These are phyloP conservation scores for Eretmocerus hayati DNA, from an alignment of 2,888 invertebrate species.

Conservation along the genomic window DNA sequence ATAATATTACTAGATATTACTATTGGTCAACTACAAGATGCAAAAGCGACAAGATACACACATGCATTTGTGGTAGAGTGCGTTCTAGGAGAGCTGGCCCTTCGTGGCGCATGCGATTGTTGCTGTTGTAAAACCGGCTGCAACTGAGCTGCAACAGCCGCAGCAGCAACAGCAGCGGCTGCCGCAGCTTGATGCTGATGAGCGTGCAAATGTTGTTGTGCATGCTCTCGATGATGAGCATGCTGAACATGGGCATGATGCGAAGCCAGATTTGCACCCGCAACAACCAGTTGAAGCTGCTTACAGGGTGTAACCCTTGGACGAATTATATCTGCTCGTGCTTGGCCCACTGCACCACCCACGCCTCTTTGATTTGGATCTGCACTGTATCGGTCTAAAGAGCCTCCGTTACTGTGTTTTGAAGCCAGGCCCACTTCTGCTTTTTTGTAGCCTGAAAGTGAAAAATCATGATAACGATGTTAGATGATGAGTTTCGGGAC, in stretches of 20 bases:
- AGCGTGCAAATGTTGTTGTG: not conserved
- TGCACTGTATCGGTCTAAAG: slow-evolving; percentile 65
- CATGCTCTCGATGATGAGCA: not conserved
- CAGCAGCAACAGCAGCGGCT: not conserved
- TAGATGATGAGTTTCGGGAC: too few relatives aligned
- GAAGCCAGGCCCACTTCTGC: slow-evolving; percentile 40
- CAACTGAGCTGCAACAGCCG: not conserved
- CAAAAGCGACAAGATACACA: slow-evolving; percentile 30
- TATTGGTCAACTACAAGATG: too few relatives aligned
- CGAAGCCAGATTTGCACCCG: not conserved
- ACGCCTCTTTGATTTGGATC: slow-evolving; percentile 64
- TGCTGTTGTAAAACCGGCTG: too few relatives aligned
- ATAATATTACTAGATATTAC: too few relatives aligned
- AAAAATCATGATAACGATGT: too few relatives aligned
- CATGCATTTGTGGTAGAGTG: slow-evolving; percentile 32
- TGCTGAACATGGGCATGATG: not conserved
- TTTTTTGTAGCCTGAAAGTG: slow-evolving; percentile 43
- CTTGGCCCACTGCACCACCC: too few relatives aligned
- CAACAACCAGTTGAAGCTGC: slow-evolving; percentile 30
- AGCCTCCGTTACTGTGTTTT: slow-evolving; percentile 47
- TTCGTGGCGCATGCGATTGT: too few relatives aligned
- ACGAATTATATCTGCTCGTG: slow-evolving; percentile 70
- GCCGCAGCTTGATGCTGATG: not conserved
- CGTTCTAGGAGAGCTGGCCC: not conserved
- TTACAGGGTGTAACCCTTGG: slow-evolving; percentile 62